Percentiles rank a stretch among this genome's conserved stretches.
Evolutionary conservation across 1,140 invertebrate species (phyloP).

Genomic region (Drosophila pachea): DNA sequence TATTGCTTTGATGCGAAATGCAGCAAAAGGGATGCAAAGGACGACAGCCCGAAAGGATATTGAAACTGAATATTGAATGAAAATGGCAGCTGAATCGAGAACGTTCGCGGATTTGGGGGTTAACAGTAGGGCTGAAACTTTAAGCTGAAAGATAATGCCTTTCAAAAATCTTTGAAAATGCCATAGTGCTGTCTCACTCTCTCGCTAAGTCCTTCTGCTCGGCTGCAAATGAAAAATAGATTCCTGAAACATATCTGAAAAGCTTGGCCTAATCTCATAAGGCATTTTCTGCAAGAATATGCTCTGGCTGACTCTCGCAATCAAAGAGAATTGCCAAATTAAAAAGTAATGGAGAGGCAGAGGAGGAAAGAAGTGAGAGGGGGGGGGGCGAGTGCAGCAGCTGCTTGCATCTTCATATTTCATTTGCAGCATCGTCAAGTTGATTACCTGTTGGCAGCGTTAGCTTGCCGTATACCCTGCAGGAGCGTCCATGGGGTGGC

Average conservation of each 20-base stretch:
- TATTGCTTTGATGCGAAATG: no score
- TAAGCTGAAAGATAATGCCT: no score
- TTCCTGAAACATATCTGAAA: background rate
- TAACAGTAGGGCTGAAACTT: no score
- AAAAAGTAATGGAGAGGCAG: background rate
- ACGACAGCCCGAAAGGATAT: no score
- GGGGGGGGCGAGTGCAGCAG: background rate
- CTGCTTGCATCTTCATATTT: constrained; percentile 17
- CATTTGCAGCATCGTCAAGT: constrained; percentile 15
- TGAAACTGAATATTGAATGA: no score
- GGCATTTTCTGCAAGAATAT: background rate
- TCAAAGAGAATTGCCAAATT: constrained; percentile 22
- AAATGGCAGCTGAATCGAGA: no score
- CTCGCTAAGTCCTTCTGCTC: background rate
- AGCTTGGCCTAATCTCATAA: constrained; percentile 1
- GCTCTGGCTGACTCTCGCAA: background rate
- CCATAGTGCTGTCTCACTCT: no score
- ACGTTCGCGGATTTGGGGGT: no score
- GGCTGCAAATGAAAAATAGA: background rate
- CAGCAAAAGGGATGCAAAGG: no score
- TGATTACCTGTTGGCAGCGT: constrained; percentile 30
- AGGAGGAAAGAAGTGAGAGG: background rate
- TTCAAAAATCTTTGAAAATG: no score
- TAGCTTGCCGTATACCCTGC: constrained; percentile 6
- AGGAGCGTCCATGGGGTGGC: background rate